Evolutionary conservation across 2,888 invertebrate genomes (phyloP).

Genomic region (Dexiosoma caninum): DNA sequence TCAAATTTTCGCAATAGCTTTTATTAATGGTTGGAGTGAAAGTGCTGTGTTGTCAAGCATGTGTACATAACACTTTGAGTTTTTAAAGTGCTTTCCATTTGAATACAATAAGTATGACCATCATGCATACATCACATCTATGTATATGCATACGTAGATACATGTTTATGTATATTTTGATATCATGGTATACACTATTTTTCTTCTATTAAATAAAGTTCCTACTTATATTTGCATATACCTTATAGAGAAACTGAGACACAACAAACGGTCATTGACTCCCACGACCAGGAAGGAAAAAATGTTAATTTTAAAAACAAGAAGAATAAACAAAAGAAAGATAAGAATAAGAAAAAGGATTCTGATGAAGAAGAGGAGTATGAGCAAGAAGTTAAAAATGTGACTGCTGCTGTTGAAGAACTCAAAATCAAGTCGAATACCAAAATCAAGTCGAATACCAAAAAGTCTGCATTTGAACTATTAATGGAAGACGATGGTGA

Average conservation of each 20-base stretch:
- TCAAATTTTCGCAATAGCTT: conserved; percentile 2
- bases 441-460: conserved; percentile 79
- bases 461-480: conserved; percentile 83
- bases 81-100: conserved; percentile 15
- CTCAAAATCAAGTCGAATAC: conserved; percentile 79
- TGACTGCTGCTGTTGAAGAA: conserved; percentile 80
- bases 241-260: conserved; percentile 81
- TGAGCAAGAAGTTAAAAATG: conserved; percentile 69
- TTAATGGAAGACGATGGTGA: conserved; percentile 82
- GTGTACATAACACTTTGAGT: neutral
- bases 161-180: neutral
- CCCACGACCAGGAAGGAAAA: conserved; percentile 67
- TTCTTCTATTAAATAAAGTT: neutral
- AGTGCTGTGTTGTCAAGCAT: conserved; percentile 66
- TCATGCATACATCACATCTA: no score
- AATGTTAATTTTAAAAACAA: conserved; percentile 77
- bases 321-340: conserved; percentile 72
- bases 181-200: neutral
- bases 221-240: neutral
- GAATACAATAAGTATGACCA: neutral
- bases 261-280: conserved; percentile 70
- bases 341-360: conserved; percentile 70
- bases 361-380: conserved; percentile 78
- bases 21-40: conserved; percentile 33
- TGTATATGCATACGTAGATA: neutral